Evolutionary conservation across 2,888 invertebrate species (phyloP), one percentile per base, ranked within the genome.

Genomic region (Crematogaster levior): DNA sequence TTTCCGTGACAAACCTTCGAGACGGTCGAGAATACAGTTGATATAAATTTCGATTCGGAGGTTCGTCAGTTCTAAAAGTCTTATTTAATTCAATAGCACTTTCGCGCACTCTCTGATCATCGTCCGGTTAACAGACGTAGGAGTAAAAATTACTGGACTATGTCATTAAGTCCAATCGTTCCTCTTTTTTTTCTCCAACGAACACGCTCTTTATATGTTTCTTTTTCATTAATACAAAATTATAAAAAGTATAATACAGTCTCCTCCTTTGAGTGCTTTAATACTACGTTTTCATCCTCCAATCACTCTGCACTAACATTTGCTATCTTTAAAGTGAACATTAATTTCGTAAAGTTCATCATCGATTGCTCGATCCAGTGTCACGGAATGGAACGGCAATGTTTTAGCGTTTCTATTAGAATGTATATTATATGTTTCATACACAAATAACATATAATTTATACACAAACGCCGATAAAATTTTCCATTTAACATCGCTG

Each of bases 211-310:
- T 24, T 61, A 56, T 37, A 9, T 24, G 46, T 61, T 56, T 83
- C 24, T 37, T 68, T 81, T 40, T 46, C 18, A n/a, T 77, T 84
- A 86, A 89, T 90, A 90, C 73, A 90, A 90, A 90, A 90, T 90
- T 88, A 90, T 87, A 83, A 90, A 89, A 90, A 88, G 86, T 90
- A 90, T 90, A 84, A 89, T 90, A 90, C 90, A 90, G 46, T 85
- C 63, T 88, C 82, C 72, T 83, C 58, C 15, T 53, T 75, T 12
- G 12, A n/a, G 18, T 51, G 27, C 43, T 43, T 43, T 18, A 56
- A 70, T 56, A 68, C 70, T 68, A 77, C 2, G 9, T 70, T 68
- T 70, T 18, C 24, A 43, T 10, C 53, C 9, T 0, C 30, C 43
- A 88, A 85, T 85, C 83, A 74, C 70, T 79, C 51, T 24, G 24